Base-by-base conservation (phyloP, 37 sponge, comb jelly and placozoan species). In the Eunapius fragilis region DNA sequence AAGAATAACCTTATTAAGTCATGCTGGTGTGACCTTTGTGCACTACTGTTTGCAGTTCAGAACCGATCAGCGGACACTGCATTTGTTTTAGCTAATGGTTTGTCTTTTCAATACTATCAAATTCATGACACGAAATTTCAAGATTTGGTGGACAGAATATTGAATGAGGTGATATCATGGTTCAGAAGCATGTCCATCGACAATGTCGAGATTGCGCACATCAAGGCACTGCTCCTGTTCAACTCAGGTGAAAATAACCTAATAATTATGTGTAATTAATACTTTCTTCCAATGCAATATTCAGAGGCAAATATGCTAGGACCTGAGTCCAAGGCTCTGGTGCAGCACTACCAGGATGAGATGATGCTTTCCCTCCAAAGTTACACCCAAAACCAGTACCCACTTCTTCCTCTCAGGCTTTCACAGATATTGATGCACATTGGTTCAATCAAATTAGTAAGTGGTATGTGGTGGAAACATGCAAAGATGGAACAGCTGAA, bases 171-270 rank as follows among this genome's bases (percentile, higher is more conserved):
- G 2, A 77, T 82, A 17, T 58, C 38, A 31, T 87, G 86, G 82
- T 76, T 91, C 32, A 82, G 84, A 31, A 38, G 70, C 9, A 37
- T 93, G 45, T 49, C 84, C 70, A 75, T 94, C 19, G 89, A 91
- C 48, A 38, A 67, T 23, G 83, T 83, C 35, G 95, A 94, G 77
- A 50, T 94, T 82, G 77, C 83, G 12, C 84, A 89, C 38, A 83
- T 94, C 4, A 95, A 91, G 68, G 82, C 89, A 19, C 75, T 94
- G n/a, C 70, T 88, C 77, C 80, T 94, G n/a, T 92, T 94, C 75
- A 91, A 94, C 77, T 87, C 90, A 78, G 91, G 95, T 94, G 75
- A 83, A 17, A 58, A 2, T 58, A 2, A 58, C 4, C 4, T 58
- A 19, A 10, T 58, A 58, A 58, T 58, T 58, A 17, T 13, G 2